Evolutionary conservation across 2,888 invertebrate genomes (phyloP).

Genomic region (Ormyrus pomaceus): DNA sequence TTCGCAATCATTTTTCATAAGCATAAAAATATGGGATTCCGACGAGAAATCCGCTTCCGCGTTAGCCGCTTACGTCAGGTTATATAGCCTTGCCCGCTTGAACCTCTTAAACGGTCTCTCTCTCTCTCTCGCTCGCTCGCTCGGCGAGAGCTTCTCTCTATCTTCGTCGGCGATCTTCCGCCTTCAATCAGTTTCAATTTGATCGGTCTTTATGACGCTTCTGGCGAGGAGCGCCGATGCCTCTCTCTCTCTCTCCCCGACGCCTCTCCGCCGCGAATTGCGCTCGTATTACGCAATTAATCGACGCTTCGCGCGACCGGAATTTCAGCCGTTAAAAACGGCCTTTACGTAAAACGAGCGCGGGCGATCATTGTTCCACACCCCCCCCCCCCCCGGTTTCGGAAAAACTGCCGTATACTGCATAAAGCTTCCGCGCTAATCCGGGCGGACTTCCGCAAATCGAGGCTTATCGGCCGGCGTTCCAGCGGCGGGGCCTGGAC

Average conservation of each 20-base stretch:
- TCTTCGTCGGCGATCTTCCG: slow-evolving; percentile 47
- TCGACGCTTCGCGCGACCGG: neutral
- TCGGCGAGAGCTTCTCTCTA: neutral
- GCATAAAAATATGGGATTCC: slow-evolving; percentile 41
- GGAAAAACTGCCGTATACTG: no score
- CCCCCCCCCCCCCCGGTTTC: no score
- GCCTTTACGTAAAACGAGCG: no score
- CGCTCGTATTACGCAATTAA: slow-evolving; percentile 11
- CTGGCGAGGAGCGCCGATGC: neutral
- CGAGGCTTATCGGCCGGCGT: no score
- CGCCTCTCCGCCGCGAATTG: neutral
- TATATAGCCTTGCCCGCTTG: slow-evolving; percentile 22
- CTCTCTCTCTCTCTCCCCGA: neutral
- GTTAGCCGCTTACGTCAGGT: slow-evolving; percentile 46
- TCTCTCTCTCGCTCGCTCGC: neutral
- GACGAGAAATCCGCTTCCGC: slow-evolving; percentile 51
- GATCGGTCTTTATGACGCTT: slow-evolving; percentile 9
- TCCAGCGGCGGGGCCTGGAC: no score
- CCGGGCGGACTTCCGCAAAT: no score
- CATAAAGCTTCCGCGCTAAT: no score
- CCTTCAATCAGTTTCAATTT: slow-evolving; percentile 49
- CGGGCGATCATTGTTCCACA: no score
- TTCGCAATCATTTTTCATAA: slow-evolving; percentile 48
- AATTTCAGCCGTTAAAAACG: no score
- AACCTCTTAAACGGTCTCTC: slow-evolving; percentile 21